These are phyloP conservation scores for Catostylus mosaicus DNA, from an alignment of 30 jellyfish, hydroid and myxozoan species.

Conservation along the genomic window DNA sequence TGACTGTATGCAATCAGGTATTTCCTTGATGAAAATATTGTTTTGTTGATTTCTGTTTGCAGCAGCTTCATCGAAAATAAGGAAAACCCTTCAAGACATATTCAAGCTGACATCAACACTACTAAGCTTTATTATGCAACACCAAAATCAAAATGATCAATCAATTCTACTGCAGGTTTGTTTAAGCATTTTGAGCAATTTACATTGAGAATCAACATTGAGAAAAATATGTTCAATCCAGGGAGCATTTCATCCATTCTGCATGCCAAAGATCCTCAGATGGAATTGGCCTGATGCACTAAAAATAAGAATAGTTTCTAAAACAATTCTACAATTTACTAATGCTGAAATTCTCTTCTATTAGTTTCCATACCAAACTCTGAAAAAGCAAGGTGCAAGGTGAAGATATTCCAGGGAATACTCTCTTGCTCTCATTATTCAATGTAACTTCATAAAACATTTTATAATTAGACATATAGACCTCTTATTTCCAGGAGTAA, in stretches of 20 bases:
- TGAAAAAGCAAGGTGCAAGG: too few relatives aligned
- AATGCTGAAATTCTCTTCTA: neutral
- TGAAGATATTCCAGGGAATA: too few relatives aligned
- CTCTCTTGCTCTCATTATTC: neutral
- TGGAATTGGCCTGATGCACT: neutral
- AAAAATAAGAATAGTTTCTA: too few relatives aligned
- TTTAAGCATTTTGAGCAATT: neutral
- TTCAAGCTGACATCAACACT: slow-evolving; percentile 74
- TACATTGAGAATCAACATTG: neutral
- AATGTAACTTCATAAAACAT: neutral
- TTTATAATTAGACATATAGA: neutral
- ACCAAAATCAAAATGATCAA: slow-evolving; percentile 48
- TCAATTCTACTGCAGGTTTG: slow-evolving; percentile 66
- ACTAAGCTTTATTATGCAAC: slow-evolving; percentile 52
- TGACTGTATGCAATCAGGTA: too few relatives aligned
- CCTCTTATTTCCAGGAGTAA: neutral
- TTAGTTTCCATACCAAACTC: too few relatives aligned
- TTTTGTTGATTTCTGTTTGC: neutral
- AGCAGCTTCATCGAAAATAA: slow-evolving; percentile 59
- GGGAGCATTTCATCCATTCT: neutral
- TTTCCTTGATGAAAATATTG: too few relatives aligned
- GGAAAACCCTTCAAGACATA: slow-evolving; percentile 77
- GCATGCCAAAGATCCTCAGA: neutral
- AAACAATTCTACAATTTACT: neutral
- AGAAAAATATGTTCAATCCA: neutral